phyloP scores from a whole-genome alignment of 1,140 invertebrate species.

The Cyclargus thomasi region DNA sequence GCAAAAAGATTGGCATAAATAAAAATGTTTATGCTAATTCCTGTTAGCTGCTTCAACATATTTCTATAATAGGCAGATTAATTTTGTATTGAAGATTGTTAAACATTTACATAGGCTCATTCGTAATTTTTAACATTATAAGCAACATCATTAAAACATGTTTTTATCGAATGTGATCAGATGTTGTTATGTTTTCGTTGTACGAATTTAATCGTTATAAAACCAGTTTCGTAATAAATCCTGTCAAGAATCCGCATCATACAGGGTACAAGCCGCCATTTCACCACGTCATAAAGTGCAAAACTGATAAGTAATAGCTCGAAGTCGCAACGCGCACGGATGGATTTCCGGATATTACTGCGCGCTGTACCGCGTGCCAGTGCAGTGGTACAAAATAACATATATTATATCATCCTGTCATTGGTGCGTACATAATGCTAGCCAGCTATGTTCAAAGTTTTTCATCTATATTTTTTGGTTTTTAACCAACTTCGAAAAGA shows the following conservation, averaged over 20 bases:
- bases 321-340: background rate
- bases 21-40: background rate
- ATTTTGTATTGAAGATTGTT: background rate
- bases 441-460: no score
- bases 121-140: no score
- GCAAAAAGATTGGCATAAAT: background rate
- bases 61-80: background rate
- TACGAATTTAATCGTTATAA: no score
- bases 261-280: background rate
- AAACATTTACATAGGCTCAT: no score
- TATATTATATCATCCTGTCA: background rate
- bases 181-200: no score
- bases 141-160: no score
- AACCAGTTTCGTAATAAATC: background rate
- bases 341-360: slow-evolving; percentile 9
- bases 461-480: no score
- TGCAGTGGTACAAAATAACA: background rate
- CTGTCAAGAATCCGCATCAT: background rate
- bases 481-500: no score
- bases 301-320: slow-evolving; percentile 8
- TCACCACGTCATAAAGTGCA: slow-evolving; percentile 5
- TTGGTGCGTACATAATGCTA: background rate
- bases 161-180: no score
- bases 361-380: background rate
- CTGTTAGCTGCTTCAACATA: background rate